Conservation (phyloP, 2,797 vertebrate species). For the Heliangelus exortis region DNA sequence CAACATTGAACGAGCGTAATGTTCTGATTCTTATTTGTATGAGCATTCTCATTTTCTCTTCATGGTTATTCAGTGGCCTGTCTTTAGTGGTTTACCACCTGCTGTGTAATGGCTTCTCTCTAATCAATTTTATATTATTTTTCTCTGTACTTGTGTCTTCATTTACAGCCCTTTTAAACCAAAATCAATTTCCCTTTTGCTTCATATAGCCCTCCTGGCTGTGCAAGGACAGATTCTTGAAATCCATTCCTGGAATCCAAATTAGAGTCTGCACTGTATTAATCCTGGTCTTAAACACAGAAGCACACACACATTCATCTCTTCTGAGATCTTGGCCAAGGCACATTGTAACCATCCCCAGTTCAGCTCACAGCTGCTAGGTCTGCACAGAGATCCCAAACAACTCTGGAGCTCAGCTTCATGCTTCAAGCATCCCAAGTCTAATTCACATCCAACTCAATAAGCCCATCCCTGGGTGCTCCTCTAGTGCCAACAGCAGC, state of each 20-base stretch:
- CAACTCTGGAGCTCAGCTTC: not conserved
- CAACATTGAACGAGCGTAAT: not conserved
- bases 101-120: conserved; percentile 12
- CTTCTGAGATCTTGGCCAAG: not conserved
- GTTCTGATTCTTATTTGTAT: not conserved
- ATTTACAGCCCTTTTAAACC: conserved; percentile 10
- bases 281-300: not conserved
- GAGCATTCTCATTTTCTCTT: not conserved
- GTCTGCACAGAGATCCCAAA: not conserved
- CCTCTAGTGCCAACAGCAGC: not conserved
- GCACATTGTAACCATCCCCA: not conserved
- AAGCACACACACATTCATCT: not conserved
- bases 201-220: not conserved
- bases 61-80: not conserved
- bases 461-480: not conserved
- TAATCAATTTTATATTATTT: conserved; percentile 44
- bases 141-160: conserved; percentile 5
- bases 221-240: not conserved
- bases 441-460: not conserved
- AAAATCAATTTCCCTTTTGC: conserved; percentile 40
- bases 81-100: conserved; percentile 9
- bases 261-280: not conserved
- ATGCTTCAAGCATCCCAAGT: not conserved
- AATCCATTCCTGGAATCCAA: not conserved
- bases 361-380: no score